Evolutionary conservation across 2,113 vertebrate species (phyloP).

Genomic region (Istiophorus platypterus): DNA sequence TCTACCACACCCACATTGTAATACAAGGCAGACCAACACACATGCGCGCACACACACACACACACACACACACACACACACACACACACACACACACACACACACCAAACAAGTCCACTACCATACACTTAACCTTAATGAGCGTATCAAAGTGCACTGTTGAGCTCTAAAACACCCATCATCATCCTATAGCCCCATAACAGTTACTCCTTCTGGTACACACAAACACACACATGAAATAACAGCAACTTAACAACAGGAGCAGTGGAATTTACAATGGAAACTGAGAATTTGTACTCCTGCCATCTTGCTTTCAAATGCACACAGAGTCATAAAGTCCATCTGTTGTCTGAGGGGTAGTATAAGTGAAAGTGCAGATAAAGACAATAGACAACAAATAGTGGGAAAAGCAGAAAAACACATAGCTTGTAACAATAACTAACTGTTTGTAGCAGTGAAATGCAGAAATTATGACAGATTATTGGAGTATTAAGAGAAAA

Average conservation of each 20-base stretch:
- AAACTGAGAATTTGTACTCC: neutral
- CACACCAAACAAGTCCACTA: too few species aligned
- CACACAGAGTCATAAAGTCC: slow-evolving; percentile 43
- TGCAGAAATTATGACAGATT: neutral
- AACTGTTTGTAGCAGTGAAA: neutral
- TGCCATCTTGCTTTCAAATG: neutral
- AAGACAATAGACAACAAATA: neutral
- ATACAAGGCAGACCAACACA: neutral
- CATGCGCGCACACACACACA: neutral
- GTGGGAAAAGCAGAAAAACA: neutral
- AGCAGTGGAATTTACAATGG: slow-evolving; percentile 24
- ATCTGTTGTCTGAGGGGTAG: slow-evolving; percentile 47
- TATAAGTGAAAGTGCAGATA: slow-evolving; percentile 27
- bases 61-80: too few species aligned
- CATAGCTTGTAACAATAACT: too few species aligned
- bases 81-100: too few species aligned
- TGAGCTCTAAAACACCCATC: neutral
- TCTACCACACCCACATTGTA: neutral
- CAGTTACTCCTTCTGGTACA: neutral
- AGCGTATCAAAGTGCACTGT: neutral
- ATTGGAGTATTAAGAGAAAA: neutral
- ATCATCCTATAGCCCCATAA: too few species aligned
- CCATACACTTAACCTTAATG: neutral
- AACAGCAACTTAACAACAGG: neutral
- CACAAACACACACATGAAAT: slow-evolving; percentile 4